phyloP scores from a whole-genome alignment of 1,140 invertebrate species.

The Drosophila nasuta region DNA sequence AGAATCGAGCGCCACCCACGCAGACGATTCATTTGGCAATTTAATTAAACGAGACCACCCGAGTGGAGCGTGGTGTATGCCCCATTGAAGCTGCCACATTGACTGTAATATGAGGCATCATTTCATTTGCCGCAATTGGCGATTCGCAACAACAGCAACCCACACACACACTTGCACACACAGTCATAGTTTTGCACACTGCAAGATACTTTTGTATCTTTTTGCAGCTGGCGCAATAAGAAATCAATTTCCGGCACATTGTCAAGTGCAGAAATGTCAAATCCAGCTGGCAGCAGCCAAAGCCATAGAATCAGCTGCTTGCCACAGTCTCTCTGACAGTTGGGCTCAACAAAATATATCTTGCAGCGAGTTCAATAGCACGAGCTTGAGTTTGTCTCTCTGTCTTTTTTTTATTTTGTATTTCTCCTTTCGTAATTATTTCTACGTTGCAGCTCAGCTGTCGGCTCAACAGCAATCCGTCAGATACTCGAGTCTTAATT shows the following conservation, averaged over 20 bases:
- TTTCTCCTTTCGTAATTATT: conserved; percentile 43
- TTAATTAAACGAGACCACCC: conserved; percentile 59
- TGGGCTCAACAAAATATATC: conserved; percentile 27
- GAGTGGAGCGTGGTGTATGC: conserved; percentile 4
- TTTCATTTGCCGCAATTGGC: conserved; percentile 31
- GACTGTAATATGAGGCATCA: conserved; percentile 27
- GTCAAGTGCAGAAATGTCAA: conserved; percentile 59
- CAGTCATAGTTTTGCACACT: conserved; percentile 19
- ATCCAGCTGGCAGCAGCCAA: conserved; percentile 9
- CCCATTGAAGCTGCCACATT: conserved; percentile 8
- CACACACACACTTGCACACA: conserved; percentile 7
- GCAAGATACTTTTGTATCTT: conserved; percentile 60
- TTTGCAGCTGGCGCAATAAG: conserved; percentile 37
- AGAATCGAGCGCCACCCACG: conserved; percentile 36
- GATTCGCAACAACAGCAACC: conserved; percentile 21
- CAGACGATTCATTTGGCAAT: conserved; percentile 41
- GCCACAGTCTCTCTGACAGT: conserved; percentile 21
- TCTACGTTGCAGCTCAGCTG: conserved; percentile 39
- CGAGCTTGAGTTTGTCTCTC: conserved; percentile 19
- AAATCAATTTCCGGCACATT: conserved; percentile 73
- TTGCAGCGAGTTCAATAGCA: conserved; percentile 65
- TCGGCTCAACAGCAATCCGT: conserved; percentile 53
- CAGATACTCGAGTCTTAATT: conserved; percentile 67
- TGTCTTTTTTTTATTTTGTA: conserved; percentile 7
- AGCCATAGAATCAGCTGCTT: conserved; percentile 42